Conservation (phyloP, 1,140 invertebrate genomes). For the Batillaria attramentaria region DNA sequence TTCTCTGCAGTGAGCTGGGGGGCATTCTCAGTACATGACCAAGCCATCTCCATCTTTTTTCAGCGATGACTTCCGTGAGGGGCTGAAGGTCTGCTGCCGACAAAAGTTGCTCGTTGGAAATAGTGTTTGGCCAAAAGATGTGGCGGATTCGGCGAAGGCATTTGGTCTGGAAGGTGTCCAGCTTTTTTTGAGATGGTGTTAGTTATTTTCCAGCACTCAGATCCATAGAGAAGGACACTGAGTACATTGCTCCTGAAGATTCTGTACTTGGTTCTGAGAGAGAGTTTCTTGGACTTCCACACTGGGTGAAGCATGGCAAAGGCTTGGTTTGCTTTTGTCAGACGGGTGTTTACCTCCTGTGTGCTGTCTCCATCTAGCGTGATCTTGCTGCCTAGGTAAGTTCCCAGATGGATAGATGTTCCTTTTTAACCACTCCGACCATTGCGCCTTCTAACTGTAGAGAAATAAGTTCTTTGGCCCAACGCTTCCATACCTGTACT, state of each 20-base stretch:
- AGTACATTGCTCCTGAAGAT: constrained; percentile 43
- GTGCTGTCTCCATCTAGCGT: constrained; percentile 19
- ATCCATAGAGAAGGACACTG: constrained; percentile 40
- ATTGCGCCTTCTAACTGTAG: no score
- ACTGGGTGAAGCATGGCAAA: constrained; percentile 32
- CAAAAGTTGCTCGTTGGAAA: constrained; percentile 4
- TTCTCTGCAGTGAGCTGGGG: constrained; percentile 23
- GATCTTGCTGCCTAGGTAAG: constrained; percentile 19
- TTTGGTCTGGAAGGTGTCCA: constrained; percentile 23
- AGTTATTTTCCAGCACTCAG: constrained; percentile 8
- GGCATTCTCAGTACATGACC: constrained; percentile 25
- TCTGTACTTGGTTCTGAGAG: constrained; percentile 37
- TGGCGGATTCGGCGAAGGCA: constrained; percentile 1
- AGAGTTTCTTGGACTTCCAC: constrained; percentile 34
- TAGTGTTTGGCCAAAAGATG: constrained; percentile 24
- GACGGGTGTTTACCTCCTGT: constrained; percentile 30
- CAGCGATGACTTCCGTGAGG: neutral
- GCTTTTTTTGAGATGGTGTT: neutral
- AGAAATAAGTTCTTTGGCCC: no score
- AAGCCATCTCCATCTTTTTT: constrained; percentile 29
- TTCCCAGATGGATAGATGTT: no score
- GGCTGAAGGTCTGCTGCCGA: constrained; percentile 1
- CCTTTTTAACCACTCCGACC: no score
- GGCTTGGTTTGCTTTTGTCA: constrained; percentile 33
- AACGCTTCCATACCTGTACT: no score